Evolutionary conservation across 1,140 invertebrate genomes (phyloP), one percentile per base, ranked within the genome.

Genomic region (Oryzaephilus surinamensis): DNA sequence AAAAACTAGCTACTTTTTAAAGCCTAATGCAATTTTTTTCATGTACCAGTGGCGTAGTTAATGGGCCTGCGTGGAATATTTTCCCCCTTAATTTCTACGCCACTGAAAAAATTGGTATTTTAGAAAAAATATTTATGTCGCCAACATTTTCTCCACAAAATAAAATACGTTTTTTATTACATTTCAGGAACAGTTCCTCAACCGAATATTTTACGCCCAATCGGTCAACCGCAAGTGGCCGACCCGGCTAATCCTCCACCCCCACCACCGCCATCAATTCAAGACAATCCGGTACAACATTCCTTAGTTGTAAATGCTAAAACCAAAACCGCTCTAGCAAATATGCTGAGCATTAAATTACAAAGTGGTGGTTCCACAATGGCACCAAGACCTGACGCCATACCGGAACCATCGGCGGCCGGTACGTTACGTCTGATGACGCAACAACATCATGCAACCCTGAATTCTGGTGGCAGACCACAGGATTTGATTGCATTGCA

Each of bases 301-400:
- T 67, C 72, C n/a, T 52, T 77, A 15, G 66, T 81, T n/a, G 83
- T 92, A 19, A 91, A 89, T 57, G 76, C 87, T 0, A 92, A 92
- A 62, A 94, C 92, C 4, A 97, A 96, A 70, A 95, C 91, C 1
- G 92, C 92, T 0, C 64, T 97, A 13, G 91, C 92, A 5, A 93
- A 94, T 62, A 88, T 96, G 81, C 67, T 97, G 30, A 95, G 81
- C 49, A 94, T 81, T 56, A 74, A 91, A 27, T 66, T 95, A 63
- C 72, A 46, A 54, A 59, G 63, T 48, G 52, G 65, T 46, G 52
- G 55, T 14, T 44, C 39, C 32, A 34, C 41, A 21, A 18, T 48
- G 7, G 48, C 43, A n/a, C 45, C 38, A 35, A 54, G 51, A 10
- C 44, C 46, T 3, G 52, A 66, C 43, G 35, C 54, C 38, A 51